Evolutionary conservation across 2,113 vertebrate genomes (phyloP).

Genomic region (Grammatotria lemairii): DNA sequence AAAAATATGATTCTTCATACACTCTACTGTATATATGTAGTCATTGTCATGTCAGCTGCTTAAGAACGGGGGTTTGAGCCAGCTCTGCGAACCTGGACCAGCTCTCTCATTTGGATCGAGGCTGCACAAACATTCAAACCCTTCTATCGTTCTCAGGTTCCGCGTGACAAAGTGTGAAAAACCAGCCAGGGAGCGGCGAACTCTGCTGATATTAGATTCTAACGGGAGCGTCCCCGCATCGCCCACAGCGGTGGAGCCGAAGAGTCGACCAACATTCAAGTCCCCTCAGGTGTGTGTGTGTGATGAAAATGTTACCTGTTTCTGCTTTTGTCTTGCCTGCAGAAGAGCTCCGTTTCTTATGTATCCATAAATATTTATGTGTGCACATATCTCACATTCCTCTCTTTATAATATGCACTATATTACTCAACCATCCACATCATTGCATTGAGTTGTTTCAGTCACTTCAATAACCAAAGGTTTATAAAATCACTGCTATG

Average conservation of each 20-base stretch:
- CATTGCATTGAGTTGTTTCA: not conserved
- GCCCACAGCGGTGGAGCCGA: conserved; percentile 49
- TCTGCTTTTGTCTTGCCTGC: not conserved
- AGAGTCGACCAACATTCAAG: conserved; percentile 55
- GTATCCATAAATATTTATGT: not conserved
- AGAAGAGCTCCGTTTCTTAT: not conserved
- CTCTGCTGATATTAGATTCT: conserved; percentile 66
- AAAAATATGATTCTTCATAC: not conserved
- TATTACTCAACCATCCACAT: not conserved
- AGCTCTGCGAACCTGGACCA: not conserved
- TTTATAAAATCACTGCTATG: not conserved
- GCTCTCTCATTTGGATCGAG: not conserved
- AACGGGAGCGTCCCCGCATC: conserved; percentile 73
- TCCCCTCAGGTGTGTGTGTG: conserved; percentile 67
- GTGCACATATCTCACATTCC: not conserved
- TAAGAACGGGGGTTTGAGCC: not conserved
- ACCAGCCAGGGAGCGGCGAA: conserved; percentile 73
- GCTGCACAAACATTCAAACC: not conserved
- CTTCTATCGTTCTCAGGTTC: conserved; percentile 70
- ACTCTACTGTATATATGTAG: not conserved
- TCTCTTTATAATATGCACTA: not conserved
- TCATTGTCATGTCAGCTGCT: not conserved
- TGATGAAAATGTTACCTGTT: not conserved
- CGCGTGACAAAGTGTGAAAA: conserved; percentile 92
- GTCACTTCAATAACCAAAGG: not conserved